These are phyloP conservation scores for Nesospiza acunhae DNA, from an alignment of 2,113 vertebrate species.

Conservation along the genomic window DNA sequence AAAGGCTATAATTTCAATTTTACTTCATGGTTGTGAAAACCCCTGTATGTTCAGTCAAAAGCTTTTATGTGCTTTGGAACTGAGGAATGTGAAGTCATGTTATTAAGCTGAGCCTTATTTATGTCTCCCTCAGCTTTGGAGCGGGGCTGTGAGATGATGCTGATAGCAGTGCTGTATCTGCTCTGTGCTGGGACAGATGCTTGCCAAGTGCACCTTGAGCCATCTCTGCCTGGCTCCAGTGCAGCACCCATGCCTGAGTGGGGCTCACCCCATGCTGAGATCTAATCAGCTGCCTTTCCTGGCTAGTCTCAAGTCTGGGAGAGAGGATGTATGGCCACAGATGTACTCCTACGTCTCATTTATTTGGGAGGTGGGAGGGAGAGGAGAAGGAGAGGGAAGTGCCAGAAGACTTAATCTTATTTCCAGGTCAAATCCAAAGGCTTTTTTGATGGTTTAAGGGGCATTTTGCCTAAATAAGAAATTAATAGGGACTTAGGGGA, in stretches of 20 bases:
- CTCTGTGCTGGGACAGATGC: background rate
- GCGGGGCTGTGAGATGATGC: rapidly evolving
- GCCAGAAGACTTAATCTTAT: background rate
- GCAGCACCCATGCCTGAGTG: background rate
- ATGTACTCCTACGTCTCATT: background rate
- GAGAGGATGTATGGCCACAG: background rate
- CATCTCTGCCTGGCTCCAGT: background rate
- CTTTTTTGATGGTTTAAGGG: background rate
- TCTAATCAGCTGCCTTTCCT: background rate
- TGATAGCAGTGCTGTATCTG: background rate
- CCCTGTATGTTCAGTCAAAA: background rate
- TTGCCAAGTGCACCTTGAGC: background rate
- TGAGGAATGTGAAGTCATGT: background rate
- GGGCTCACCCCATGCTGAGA: rapidly evolving
- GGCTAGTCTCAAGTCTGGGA: background rate
- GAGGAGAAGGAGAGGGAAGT: background rate
- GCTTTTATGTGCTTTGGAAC: background rate
- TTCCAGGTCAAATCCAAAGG: background rate
- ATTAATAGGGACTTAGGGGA: background rate
- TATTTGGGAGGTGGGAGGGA: background rate
- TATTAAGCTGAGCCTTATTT: slow-evolving; percentile 3
- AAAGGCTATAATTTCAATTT: slow-evolving; percentile 37
- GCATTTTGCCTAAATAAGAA: background rate
- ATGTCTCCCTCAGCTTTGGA: background rate
- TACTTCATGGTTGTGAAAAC: slow-evolving; percentile 13